Evolutionary conservation across 2,888 invertebrate genomes (phyloP), one percentile per base, ranked within the genome.

Genomic region (Agrilus biguttatus): DNA sequence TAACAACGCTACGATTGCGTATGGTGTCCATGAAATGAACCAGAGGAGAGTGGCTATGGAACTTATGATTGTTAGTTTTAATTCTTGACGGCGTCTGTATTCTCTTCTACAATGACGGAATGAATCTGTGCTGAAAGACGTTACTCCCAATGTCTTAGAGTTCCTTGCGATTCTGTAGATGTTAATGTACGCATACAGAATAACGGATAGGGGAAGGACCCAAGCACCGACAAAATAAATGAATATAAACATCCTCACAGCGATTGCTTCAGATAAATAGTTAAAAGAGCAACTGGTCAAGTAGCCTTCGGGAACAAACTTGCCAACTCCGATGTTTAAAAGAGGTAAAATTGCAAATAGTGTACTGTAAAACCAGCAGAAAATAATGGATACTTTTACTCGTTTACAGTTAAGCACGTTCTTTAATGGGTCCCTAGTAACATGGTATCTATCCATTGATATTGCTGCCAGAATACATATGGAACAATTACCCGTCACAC

Each of bases 271-370:
- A 1, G 83, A 77, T 39, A 89, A 71, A 57, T 89, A 90, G 63
- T 89, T 88, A 59, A 85, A 89, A 55, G 87, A 83, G 65, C 89
- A 90, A 54, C 83, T 83, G 14, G 85, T 87, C 45, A 88, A 72
- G 58, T 77, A 86, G 2, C 86, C 88, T 62, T 89, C 89, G 6
- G 88, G 86, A 13, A 85, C 81, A 66, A 88, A 90, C 33, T 70
- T 71, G 17, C 81, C 82, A 51, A 83, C 72, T 8, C 84, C 83
- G 36, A 84, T 70, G 54, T 79, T 72, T 21, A 78, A 59, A 1
- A 83, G 74, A 0, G 88, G 89, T 41, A 85, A 73, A 5, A 74
- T 60, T 2, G 85, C 75, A 59, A 86, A 85, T 13, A 74, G 51
- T 8, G 73, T 65, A 3, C 84, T 80, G 61, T 87, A 88, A 13